Evolutionary conservation across 1,140 invertebrate genomes (phyloP).

Genomic region (Eubasilissa regina): DNA sequence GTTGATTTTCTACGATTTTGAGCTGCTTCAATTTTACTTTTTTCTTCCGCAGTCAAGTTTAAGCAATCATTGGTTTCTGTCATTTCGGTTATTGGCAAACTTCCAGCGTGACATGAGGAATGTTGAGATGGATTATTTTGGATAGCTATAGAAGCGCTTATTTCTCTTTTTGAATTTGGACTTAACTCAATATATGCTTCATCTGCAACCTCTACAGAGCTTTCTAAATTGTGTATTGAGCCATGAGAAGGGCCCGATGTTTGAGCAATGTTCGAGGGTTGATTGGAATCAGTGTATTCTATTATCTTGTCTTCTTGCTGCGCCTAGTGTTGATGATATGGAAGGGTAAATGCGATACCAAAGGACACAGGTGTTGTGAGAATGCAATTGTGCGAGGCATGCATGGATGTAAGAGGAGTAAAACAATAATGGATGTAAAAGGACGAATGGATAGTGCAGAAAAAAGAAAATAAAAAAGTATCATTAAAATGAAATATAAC

Average conservation of each 20-base stretch:
- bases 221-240: conserved; percentile 56
- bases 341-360: conserved; percentile 45
- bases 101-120: conserved; percentile 60
- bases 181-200: conserved; percentile 59
- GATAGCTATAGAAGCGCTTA: conserved; percentile 46
- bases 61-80: conserved; percentile 52
- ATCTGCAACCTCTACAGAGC: conserved; percentile 61
- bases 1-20: conserved; percentile 73
- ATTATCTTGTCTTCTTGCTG: conserved; percentile 51
- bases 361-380: conserved; percentile 42
- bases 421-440: conserved; percentile 17
- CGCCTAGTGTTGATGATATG: conserved; percentile 53
- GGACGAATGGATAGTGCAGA: conserved; percentile 45
- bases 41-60: conserved; percentile 59
- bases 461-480: conserved; percentile 49
- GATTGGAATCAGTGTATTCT: conserved; percentile 47
- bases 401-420: conserved; percentile 34
- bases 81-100: conserved; percentile 58
- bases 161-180: conserved; percentile 57
- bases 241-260: neutral
- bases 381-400: conserved; percentile 50
- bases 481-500: conserved; percentile 21
- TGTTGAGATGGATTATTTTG: conserved; percentile 2
- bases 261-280: conserved; percentile 4
- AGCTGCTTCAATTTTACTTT: conserved; percentile 59